Conservation (phyloP, 2,888 invertebrate genomes). For the Tuta absoluta region DNA sequence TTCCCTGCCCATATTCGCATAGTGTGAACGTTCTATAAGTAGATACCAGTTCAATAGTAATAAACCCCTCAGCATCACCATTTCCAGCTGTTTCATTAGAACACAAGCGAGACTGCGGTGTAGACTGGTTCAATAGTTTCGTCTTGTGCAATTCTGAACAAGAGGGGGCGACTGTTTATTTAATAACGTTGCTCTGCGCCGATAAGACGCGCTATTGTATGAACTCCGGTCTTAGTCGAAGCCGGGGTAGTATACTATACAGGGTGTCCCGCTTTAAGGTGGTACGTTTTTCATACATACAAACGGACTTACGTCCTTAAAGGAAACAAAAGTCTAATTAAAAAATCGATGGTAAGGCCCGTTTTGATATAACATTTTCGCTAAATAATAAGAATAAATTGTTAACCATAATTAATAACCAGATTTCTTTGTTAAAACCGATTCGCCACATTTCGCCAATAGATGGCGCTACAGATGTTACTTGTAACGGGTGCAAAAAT, state of each 20-base stretch:
- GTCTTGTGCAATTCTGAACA: slow-evolving; percentile 48
- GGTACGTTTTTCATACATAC: too few relatives aligned
- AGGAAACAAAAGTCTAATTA: too few relatives aligned
- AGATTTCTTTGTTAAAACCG: too few relatives aligned
- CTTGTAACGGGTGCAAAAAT: too few relatives aligned
- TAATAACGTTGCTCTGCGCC: slow-evolving; percentile 69
- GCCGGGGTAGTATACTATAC: neutral
- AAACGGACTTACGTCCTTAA: too few relatives aligned
- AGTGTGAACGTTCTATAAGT: neutral
- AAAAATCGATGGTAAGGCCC: too few relatives aligned
- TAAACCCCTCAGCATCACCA: neutral
- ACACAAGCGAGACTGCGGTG: slow-evolving; percentile 22
- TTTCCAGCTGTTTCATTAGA: neutral
- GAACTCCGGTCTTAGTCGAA: neutral
- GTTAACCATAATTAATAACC: too few relatives aligned
- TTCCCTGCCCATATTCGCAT: too few relatives aligned
- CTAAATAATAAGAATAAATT: too few relatives aligned
- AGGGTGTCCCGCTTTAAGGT: neutral
- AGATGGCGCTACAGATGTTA: too few relatives aligned
- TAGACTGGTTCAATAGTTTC: slow-evolving; percentile 59
- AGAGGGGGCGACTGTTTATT: slow-evolving; percentile 63
- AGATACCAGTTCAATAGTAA: neutral
- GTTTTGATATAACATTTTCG: too few relatives aligned
- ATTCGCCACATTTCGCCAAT: too few relatives aligned
- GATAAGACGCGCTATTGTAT: slow-evolving; percentile 53